phyloP scores from a whole-genome alignment of 2,113 vertebrate species.

The Misgurnus mizolepis region DNA sequence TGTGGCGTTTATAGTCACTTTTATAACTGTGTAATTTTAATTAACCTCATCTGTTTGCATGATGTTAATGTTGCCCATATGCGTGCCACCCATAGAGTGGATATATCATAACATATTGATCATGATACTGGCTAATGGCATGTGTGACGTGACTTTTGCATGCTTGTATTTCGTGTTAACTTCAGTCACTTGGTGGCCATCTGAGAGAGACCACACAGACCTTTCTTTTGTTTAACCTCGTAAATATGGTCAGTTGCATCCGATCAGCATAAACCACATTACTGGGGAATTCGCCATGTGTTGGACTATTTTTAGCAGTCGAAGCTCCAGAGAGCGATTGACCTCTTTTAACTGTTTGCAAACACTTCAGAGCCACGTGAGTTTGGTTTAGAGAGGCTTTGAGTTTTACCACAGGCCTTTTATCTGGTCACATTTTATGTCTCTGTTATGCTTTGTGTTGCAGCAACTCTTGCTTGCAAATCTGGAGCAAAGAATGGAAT shows the following conservation, averaged over 20 bases:
- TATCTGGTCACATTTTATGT: constrained; percentile 34
- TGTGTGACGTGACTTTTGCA: constrained; percentile 2
- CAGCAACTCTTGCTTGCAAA: constrained; percentile 13
- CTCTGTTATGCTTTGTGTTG: not conserved
- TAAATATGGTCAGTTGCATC: constrained; percentile 14
- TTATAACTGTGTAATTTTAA: too few relatives aligned
- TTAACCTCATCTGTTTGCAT: too few relatives aligned
- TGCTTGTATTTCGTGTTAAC: constrained; percentile 4
- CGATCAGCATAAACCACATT: constrained; percentile 40
- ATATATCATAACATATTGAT: not conserved
- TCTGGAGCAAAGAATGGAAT: constrained; percentile 1
- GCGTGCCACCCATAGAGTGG: not conserved
- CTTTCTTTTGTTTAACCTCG: not conserved
- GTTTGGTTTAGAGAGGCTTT: constrained; percentile 17
- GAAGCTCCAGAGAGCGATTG: constrained; percentile 39
- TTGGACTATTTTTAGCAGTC: constrained; percentile 35
- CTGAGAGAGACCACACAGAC: constrained; percentile 1
- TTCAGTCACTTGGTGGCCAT: constrained; percentile 8
- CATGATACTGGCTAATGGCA: not conserved
- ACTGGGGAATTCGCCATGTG: constrained; percentile 28
- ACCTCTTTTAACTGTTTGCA: constrained; percentile 51
- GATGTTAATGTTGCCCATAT: not conserved
- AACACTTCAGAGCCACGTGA: constrained; percentile 39
- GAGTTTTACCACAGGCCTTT: constrained; percentile 21
- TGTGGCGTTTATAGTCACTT: too few relatives aligned